Base-by-base conservation (phyloP, 2,888 invertebrate species). In the Andrena marginata region DNA sequence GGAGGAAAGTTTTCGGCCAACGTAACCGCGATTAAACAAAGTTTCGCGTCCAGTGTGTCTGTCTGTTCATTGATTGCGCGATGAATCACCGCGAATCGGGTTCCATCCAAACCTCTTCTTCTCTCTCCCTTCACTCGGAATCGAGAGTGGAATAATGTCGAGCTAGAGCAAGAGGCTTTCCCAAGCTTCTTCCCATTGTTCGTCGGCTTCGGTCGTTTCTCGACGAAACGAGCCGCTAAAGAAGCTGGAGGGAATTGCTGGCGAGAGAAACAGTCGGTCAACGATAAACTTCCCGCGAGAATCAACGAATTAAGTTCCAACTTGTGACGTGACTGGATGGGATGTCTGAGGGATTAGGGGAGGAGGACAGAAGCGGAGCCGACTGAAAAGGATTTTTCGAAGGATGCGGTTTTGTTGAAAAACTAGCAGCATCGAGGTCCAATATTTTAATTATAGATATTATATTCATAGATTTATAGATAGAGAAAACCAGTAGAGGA, bases 1-100 rank as follows among this genome's bases (percentile, higher is more conserved):
- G 4, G 31, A 2, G 42, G 10, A 10, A 64, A 54, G 54, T 51
- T 62, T 69, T 60, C 60, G 13, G 60, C 49, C 29, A 49, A 51
- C 60, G 49, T 35, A 23, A 56, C 67, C 73, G 20, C 69, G 63
- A 76, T 77, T 42, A 63, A 71, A 71, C 71, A 56, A 76, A 76
- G 20, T 63, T 64, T 33, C 20, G 3, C 64, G 33, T 35, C 35
- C 20, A 16, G 48, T 48, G 56, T 56, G 56, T 56, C 23, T 54
- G 20, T 54, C 23, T 56, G 23, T 56, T 20, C 23, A 23, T 54
- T 54, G 54, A 20, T 54, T 20, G 54, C 54, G 8, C 20, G 23
- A 20, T 54, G 20, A 54, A 54, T 42, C 54, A 54, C 20, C 23
- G 4, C 29, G 42, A 42, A 23, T 48, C 20, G n/a, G 48, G 29